phyloP scores from a whole-genome alignment of 2,113 vertebrate genomes.

The Fregetta grallaria region DNA sequence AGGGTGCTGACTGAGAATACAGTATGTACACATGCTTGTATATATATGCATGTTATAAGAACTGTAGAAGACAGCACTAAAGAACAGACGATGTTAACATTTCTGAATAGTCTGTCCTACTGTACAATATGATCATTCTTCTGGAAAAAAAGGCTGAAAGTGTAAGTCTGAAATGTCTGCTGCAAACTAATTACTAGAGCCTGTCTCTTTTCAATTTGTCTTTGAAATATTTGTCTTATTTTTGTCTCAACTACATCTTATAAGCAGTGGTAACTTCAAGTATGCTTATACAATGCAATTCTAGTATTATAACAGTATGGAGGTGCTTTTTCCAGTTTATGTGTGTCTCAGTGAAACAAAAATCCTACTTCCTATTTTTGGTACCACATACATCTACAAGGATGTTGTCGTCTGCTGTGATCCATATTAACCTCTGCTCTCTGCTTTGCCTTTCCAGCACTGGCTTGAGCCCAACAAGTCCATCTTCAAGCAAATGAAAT shows the following conservation, averaged over 20 bases:
- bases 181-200: neutral
- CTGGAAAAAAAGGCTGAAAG: neutral
- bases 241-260: neutral
- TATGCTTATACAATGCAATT: neutral
- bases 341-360: neutral
- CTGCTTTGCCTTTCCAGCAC: conserved; percentile 81
- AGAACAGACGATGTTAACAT: neutral
- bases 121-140: neutral
- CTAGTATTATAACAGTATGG: neutral
- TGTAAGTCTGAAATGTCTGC: neutral
- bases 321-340: neutral
- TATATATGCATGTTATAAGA: neutral
- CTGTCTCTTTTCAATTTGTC: neutral
- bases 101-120: neutral
- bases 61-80: neutral
- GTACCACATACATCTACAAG: neutral
- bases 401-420: neutral
- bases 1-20: neutral
- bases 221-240: neutral
- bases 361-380: neutral
- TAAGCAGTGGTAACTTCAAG: neutral
- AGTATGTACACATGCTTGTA: neutral
- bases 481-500: conserved; percentile 96
- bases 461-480: conserved; percentile 97
- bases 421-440: conserved; percentile 36